Conservation (phyloP, 2,888 invertebrate species). For the Dinocampus coccinellae region DNA sequence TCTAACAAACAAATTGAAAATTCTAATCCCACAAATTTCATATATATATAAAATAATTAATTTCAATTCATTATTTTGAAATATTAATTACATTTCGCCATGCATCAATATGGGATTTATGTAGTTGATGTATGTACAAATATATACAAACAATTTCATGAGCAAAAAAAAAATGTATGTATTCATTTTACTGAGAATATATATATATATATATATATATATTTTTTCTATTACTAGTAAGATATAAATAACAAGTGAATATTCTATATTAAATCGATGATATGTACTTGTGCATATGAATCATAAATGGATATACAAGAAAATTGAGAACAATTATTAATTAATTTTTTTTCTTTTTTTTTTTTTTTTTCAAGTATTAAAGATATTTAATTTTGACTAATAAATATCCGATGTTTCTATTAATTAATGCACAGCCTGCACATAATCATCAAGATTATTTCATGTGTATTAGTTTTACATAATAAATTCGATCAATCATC, state of each 20-base stretch:
- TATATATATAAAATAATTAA: too few species aligned
- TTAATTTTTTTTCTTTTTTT: too few species aligned
- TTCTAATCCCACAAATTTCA: too few species aligned
- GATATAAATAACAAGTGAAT: not conserved
- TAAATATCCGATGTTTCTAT: conserved; percentile 19
- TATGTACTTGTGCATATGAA: not conserved
- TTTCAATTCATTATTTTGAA: too few species aligned
- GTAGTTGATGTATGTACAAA: conserved; percentile 36
- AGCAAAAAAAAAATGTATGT: not conserved
- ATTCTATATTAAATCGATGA: not conserved
- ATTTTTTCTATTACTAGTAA: not conserved
- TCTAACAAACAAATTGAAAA: too few species aligned
- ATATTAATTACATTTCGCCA: not conserved
- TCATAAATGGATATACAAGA: too few species aligned
- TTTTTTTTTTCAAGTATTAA: not conserved
- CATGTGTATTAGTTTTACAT: not conserved
- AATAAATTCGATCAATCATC: not conserved
- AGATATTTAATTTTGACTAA: not conserved
- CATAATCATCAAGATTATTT: not conserved
- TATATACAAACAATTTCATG: conserved; percentile 37
- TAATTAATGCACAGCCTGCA: conserved; percentile 23
- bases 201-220: not conserved
- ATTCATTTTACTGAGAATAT: conserved; percentile 2
- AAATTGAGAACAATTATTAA: too few species aligned
- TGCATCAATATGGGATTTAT: conserved; percentile 23